These are phyloP conservation scores for Scolanthus callimorphus DNA, from an alignment of 92 coral and sea anemone species.

Conservation along the genomic window DNA sequence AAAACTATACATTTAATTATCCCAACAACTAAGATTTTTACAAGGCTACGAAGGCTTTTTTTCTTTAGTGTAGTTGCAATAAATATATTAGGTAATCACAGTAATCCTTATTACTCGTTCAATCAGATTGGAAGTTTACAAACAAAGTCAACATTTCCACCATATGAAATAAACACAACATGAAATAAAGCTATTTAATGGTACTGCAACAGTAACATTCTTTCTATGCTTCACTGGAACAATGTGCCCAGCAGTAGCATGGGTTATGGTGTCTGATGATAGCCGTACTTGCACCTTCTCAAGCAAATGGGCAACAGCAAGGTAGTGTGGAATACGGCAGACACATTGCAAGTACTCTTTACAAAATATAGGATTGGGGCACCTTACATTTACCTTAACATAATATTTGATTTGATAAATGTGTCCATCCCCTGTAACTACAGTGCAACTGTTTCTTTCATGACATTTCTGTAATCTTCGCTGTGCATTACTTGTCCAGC, in stretches of 20 bases:
- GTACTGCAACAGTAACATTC: constrained; percentile 7
- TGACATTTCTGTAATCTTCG: constrained; percentile 21
- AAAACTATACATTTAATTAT: too few relatives aligned
- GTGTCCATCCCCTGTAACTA: neutral
- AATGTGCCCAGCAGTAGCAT: constrained; percentile 12
- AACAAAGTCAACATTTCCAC: constrained; percentile 30
- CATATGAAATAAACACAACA: constrained; percentile 27
- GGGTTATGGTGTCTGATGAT: constrained; percentile 25
- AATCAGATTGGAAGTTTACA: constrained; percentile 12
- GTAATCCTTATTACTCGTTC: too few relatives aligned
- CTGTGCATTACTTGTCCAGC: constrained; percentile 24
- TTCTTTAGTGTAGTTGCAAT: too few relatives aligned
- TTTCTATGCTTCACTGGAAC: constrained; percentile 1
- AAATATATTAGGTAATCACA: too few relatives aligned
- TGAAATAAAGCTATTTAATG: constrained; percentile 3
- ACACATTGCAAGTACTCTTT: constrained; percentile 9
- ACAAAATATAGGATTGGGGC: constrained; percentile 37
- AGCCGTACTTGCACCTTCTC: constrained; percentile 19
- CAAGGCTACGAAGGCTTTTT: too few relatives aligned
- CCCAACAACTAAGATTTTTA: too few relatives aligned
- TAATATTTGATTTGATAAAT: constrained; percentile 27
- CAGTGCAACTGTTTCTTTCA: neutral
- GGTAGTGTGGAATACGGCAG: constrained; percentile 19
- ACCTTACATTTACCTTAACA: constrained; percentile 15
- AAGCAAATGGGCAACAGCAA: constrained; percentile 26